Evolutionary conservation across 2,888 invertebrate species (phyloP), one percentile per base, ranked within the genome.

Genomic region (Dynastes tityus): DNA sequence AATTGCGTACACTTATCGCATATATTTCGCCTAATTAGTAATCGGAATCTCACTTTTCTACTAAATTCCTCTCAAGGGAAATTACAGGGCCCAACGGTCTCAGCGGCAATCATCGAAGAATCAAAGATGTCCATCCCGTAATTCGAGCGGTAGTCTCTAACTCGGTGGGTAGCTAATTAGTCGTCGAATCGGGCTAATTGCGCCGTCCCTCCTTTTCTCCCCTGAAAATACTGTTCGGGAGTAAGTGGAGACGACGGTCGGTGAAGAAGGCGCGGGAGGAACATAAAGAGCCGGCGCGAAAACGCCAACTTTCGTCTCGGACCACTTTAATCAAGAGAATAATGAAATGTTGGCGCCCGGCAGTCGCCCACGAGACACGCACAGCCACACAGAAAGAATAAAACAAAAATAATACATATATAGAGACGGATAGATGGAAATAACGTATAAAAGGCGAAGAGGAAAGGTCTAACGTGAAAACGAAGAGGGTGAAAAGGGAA

Each of bases 261-360:
- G 29, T 32, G 68, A 68, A 68, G 51, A 51, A 74, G 29, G 37
- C 70, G 77, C 63, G 49, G 71, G 77, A 71, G 63, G 71, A 64
- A 71, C 22, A 64, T 61, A 71, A 77, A 64, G 73, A 65, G 78
- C 53, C 64, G 73, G 73, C 78, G 73, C 73, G 64, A 63, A 71
- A 73, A 78, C 73, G 78, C 67, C 73, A 68, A 79, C 79, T 78
- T 74, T 80, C 73, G 80, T 76, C 80, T 78, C 81, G 81, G 81
- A 78, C 85, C 84, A 86, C 85, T 85, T 87, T 86, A 88, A 88
- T 88, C 87, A 88, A 86, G 85, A 85, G 85, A 84, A 86, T 88
- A 88, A 88, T 88, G 88, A 88, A 88, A 88, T 86, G 86, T 87
- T 88, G 88, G 88, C 88, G 88, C 88, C 88, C 87, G 83, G 81